A percentile compares a stretch with the other conserved stretches of the same genome.
Evolutionary conservation across 2,797 vertebrate species (phyloP).

Genomic region (Paramormyrops hopkinsi): DNA sequence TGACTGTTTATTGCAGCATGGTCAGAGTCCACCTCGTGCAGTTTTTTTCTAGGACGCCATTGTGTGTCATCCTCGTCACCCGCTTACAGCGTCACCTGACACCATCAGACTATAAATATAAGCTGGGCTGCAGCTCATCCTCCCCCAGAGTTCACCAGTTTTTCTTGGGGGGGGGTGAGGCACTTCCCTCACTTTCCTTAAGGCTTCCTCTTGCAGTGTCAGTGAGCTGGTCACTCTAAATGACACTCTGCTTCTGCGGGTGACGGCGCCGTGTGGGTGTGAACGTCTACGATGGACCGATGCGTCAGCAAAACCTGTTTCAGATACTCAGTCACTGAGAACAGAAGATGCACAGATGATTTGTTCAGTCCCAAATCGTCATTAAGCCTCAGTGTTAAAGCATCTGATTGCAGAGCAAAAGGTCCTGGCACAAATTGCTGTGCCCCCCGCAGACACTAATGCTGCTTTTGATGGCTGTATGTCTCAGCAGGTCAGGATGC

Average conservation of each 20-base stretch:
- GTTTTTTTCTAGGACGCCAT: neutral
- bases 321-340: neutral
- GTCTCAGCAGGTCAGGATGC: neutral
- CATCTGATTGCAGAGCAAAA: neutral
- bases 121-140: neutral
- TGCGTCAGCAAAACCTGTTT: neutral
- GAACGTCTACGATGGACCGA: neutral
- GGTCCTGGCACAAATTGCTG: neutral
- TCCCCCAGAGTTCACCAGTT: neutral
- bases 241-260: neutral
- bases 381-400: neutral
- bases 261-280: neutral
- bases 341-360: neutral
- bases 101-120: constrained; percentile 4
- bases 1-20: neutral
- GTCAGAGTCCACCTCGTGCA: neutral
- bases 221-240: neutral
- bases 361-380: neutral
- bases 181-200: neutral
- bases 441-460: neutral
- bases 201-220: neutral
- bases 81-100: constrained; percentile 3
- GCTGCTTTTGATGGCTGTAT: neutral
- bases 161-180: neutral
- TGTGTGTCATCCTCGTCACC: neutral